Conservation (phyloP, 2,113 vertebrate genomes). For the Corvus hawaiiensis region DNA sequence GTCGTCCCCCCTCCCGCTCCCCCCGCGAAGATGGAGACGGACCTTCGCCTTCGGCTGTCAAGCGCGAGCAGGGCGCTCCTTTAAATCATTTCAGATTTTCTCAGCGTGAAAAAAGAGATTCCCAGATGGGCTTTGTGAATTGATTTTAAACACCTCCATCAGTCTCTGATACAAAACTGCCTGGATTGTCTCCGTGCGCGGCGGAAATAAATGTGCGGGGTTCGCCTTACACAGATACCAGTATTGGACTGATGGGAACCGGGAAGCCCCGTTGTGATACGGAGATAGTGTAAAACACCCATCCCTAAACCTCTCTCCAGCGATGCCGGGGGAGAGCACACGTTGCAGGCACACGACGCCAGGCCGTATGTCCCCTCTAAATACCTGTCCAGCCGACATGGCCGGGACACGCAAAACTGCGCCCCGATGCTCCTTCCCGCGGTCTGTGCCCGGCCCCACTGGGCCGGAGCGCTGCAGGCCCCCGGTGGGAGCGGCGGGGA, state of each 20-base stretch:
- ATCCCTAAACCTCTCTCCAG: neutral
- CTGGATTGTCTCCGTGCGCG: neutral
- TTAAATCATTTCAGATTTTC: neutral
- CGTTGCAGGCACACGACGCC: neutral
- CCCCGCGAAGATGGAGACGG: neutral
- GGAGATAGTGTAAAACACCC: neutral
- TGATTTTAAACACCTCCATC: neutral
- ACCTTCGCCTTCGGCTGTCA: conserved; percentile 18
- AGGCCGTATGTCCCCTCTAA: neutral
- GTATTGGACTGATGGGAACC: neutral
- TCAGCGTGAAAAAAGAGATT: neutral
- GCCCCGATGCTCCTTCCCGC: neutral
- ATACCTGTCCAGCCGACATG: neutral
- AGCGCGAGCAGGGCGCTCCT: neutral
- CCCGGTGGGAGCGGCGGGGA: neutral
- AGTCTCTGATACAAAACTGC: neutral
- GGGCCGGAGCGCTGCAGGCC: neutral
- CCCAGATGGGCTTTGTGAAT: neutral
- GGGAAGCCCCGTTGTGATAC: neutral
- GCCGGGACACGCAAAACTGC: neutral
- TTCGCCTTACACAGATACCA: neutral
- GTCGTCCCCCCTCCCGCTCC: neutral
- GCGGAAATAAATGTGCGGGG: neutral
- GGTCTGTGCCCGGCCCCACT: neutral
- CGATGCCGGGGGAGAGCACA: neutral